phyloP scores from a whole-genome alignment of 1,140 invertebrate genomes.

The Caenorhabditis latens region DNA sequence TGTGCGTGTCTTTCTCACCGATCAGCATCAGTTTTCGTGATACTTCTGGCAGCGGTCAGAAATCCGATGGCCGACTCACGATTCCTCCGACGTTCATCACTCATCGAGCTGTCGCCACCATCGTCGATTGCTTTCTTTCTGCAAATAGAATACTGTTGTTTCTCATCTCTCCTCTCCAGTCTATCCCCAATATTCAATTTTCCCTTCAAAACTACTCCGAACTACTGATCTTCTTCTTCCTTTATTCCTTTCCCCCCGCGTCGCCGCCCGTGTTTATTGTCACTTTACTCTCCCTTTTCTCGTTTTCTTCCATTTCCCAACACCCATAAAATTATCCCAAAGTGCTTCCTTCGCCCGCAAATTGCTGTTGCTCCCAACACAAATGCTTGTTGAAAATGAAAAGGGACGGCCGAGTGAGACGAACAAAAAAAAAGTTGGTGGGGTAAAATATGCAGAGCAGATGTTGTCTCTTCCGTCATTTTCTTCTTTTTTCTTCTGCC shows the following conservation, averaged over 20 bases:
- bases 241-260: background rate
- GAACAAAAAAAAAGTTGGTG: background rate
- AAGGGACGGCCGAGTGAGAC: background rate
- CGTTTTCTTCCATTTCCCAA: conserved; percentile 2
- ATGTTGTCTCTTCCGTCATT: conserved; percentile 23
- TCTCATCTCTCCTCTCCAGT: no score
- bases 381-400: conserved; percentile 40
- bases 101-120: conserved; percentile 39
- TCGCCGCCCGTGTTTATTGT: background rate
- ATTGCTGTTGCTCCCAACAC: conserved; percentile 45
- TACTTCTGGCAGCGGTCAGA: conserved; percentile 58
- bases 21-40: conserved; percentile 62
- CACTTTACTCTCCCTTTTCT: background rate
- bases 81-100: conserved; percentile 44
- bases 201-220: background rate
- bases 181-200: background rate
- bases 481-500: background rate
- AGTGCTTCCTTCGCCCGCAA: conserved; percentile 48
- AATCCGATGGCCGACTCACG: conserved; percentile 57
- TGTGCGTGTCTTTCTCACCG: conserved; percentile 24
- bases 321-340: conserved; percentile 54
- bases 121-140: conserved; percentile 34
- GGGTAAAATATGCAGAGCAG: conserved; percentile 42
- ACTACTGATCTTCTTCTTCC: background rate
- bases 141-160: background rate